Evolutionary conservation across 2,888 invertebrate genomes (phyloP), one percentile per base, ranked within the genome.

Genomic region (Trichogramma dendrolimi): DNA sequence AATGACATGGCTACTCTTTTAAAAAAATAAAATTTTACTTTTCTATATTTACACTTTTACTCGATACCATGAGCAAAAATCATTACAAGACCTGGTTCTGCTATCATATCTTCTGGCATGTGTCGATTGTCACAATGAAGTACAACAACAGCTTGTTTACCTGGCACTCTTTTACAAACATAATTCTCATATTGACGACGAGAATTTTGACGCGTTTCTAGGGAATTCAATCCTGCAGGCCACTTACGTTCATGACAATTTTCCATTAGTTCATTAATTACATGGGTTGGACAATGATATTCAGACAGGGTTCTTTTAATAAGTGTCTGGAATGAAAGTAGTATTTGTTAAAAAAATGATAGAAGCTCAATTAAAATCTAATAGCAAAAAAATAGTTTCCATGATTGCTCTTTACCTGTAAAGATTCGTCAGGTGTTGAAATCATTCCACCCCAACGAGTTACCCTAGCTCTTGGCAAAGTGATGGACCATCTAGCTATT

Each of bases 361-460:
- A 27, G 10, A 44, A 42, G 11, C 27, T 11, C 10, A 44, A 8
- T 11, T 5, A 39, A 58, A 40, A 49, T 27, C 40, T 40, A 55
- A 59, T 3, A 48, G 4, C 6, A 50, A 11, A 44, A 5, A 27
- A 51, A 42, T 4, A 46, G 39, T 39, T 27, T 27, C 27, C 27
- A 27, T 27, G 27, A 27, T 27, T 27, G 27, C 4, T n/a, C 43
- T 8, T 48, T 77, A 92, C 92, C 87, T 93, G 93, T 70, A 96
- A 82, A 58, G 93, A 90, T 80, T 94, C 93, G 78, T 97, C 96
- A 0, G 97, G 97, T 8, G 97, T 97, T 41, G 96, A 96, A 74
- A 97, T 97, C 95, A 97, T 96, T 60, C 96, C 96, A 59, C 96
- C 97, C 97, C 96, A 97, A 62, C 96, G 85, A 1, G 95, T 95